A percentile compares a stretch with the other conserved stretches of the same genome.
Evolutionary conservation across 2,888 invertebrate genomes (phyloP).

Genomic region (Melanostoma mellinum): DNA sequence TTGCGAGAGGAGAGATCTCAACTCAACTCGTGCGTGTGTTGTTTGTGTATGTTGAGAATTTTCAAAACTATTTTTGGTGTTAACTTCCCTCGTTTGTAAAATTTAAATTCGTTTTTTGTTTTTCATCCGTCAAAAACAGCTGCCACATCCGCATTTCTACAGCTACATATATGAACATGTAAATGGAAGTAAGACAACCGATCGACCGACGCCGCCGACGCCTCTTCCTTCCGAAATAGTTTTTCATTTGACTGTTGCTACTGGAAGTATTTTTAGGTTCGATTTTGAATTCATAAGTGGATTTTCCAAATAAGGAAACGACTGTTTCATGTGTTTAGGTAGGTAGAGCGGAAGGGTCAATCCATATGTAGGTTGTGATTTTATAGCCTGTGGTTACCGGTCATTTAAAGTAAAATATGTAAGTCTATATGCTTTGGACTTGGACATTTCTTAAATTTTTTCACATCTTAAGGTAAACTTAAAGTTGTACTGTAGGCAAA

Average conservation of each 20-base stretch:
- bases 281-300: conserved; percentile 12
- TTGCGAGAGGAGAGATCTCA: background rate
- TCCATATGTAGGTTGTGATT: background rate
- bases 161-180: background rate
- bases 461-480: no score
- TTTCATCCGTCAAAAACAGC: conserved; percentile 55
- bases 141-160: conserved; percentile 48
- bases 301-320: conserved; percentile 35
- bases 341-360: conserved; percentile 31
- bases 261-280: conserved; percentile 53
- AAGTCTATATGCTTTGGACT: no score
- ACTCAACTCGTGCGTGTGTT: conserved; percentile 30
- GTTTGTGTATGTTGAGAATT: conserved; percentile 35
- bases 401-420: no score
- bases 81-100: conserved; percentile 39
- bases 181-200: conserved; percentile 42
- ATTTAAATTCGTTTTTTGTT: conserved; percentile 13
- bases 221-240: conserved; percentile 56
- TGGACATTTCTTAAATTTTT: no score
- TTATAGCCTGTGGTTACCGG: no score
- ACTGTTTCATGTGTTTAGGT: background rate
- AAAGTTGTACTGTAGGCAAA: no score
- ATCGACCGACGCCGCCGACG: conserved; percentile 25
- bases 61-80: conserved; percentile 64
- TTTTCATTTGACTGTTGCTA: conserved; percentile 10